Base-by-base conservation (phyloP, 2,797 vertebrate species). In the Ciconia nigra region DNA sequence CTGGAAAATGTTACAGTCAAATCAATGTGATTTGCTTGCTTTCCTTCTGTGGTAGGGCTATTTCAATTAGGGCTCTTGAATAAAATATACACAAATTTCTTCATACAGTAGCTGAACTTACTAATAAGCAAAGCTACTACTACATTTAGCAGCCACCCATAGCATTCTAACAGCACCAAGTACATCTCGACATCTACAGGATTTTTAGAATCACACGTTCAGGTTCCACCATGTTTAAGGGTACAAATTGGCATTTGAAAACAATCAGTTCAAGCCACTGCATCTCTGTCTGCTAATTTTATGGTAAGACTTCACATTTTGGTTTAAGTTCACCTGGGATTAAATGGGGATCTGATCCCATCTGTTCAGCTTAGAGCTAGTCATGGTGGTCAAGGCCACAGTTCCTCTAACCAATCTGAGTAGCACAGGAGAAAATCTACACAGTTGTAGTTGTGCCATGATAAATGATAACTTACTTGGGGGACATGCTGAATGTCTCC, bases 1-100 rank as follows among this genome's bases (percentile, higher is more conserved):
- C 44, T 77, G 57, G 79, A 89, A 95, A 95, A 92, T 7, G 28
- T 69, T 87, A 72, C 42, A 80, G 92, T 93, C 92, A 93, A 77
- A 84, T 49, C 71, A 92, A 42, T 63, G 87, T 70, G 92, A 94
- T 63, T 47, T 55, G n/a, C 63, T 63, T 66, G 74, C 41, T 79
- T 87, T 70, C 44, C 47, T 79, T 21, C 39, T 67, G 51, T 39
- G 55, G 16, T 14, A 66, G 20, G 59, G 49, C 35, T 55, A 16
- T 26, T 89, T 90, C 74, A 79, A 10, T 67, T n/a, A 65, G 42
- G 39, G 39, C 20, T 90, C 66, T 31, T 91, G 24, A 83, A 72
- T 82, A 79, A 96, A 92, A 92, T 20, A 90, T 6, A 76, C 51
- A 72, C 47, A 46, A 76, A 12, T 58, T 70, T 22, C 58, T 58